Evolutionary conservation across 1,140 invertebrate species (phyloP).

Genomic region (Pseudomyrmex sp.): DNA sequence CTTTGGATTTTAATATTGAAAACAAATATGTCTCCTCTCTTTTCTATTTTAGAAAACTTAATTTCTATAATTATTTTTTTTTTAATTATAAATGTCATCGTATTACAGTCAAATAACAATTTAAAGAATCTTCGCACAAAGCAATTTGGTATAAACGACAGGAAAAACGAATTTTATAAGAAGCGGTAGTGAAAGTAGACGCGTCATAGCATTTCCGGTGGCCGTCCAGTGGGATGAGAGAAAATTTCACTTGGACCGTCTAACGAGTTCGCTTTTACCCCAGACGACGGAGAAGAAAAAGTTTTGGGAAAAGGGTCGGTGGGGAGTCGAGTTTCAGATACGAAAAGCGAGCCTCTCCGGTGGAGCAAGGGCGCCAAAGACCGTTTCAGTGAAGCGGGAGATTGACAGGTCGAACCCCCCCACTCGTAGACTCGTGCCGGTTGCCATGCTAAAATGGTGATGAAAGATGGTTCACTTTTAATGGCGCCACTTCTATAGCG

Average conservation of each 20-base stretch:
- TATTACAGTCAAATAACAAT: no score
- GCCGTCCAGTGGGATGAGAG: slow-evolving; percentile 41
- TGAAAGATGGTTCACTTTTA: slow-evolving; percentile 82
- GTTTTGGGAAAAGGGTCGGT: slow-evolving; percentile 62
- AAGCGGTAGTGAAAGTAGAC: slow-evolving; percentile 44
- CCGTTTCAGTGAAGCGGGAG: slow-evolving; percentile 78
- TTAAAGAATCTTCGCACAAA: not conserved
- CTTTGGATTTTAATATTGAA: no score
- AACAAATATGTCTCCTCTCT: no score
- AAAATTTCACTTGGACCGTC: slow-evolving; percentile 73
- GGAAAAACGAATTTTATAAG: slow-evolving; percentile 19
- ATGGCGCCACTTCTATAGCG: slow-evolving; percentile 61
- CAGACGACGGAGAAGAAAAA: slow-evolving; percentile 67
- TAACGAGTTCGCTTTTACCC: slow-evolving; percentile 77
- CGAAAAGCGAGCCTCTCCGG: slow-evolving; percentile 74
- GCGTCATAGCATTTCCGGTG: slow-evolving; percentile 43
- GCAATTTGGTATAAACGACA: slow-evolving; percentile 16
- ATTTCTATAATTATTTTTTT: not conserved
- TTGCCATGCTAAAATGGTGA: slow-evolving; percentile 80
- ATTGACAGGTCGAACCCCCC: slow-evolving; percentile 81
- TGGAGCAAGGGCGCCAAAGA: slow-evolving; percentile 60
- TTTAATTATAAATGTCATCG: no score
- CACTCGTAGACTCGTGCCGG: slow-evolving; percentile 48
- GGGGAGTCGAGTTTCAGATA: slow-evolving; percentile 76
- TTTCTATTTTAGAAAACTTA: not conserved